phyloP scores from a whole-genome alignment of 2,797 vertebrate genomes.

The Cichlasoma orientale region DNA sequence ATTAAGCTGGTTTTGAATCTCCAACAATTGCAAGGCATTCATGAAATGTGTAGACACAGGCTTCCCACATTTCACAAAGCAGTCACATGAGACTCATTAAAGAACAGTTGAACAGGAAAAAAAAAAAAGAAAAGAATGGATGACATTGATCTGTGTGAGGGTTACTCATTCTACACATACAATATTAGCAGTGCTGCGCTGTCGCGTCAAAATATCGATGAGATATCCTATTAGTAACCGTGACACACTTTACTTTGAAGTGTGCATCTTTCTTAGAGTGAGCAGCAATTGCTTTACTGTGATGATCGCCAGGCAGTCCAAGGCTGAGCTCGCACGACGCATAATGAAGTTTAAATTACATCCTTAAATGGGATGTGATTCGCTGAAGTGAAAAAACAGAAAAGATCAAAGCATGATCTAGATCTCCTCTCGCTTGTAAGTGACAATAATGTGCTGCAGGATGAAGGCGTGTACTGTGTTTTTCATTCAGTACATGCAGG shows the following conservation, averaged over 20 bases:
- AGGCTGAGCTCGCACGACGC: constrained; percentile 66
- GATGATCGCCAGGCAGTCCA: constrained; percentile 67
- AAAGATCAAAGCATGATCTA: constrained; percentile 80
- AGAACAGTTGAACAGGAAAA: constrained; percentile 61
- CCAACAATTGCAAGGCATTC: constrained; percentile 66
- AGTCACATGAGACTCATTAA: constrained; percentile 81
- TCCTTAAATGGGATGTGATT: constrained; percentile 75
- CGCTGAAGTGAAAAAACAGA: constrained; percentile 53
- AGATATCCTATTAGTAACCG: constrained; percentile 55
- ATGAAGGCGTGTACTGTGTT: constrained; percentile 51
- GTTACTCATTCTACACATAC: constrained; percentile 57
- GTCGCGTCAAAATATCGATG: constrained; percentile 67
- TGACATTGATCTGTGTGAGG: constrained; percentile 71
- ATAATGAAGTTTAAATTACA: constrained; percentile 80
- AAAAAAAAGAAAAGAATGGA: constrained; percentile 49
- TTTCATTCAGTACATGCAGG: constrained; percentile 37
- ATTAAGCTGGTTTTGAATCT: constrained; percentile 73
- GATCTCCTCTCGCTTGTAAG: constrained; percentile 62
- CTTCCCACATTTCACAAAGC: constrained; percentile 61
- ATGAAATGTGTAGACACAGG: constrained; percentile 61
- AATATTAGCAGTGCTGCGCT: constrained; percentile 43
- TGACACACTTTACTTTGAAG: constrained; percentile 76
- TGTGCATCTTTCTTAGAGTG: constrained; percentile 60
- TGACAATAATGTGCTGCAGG: constrained; percentile 58
- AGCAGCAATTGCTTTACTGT: constrained; percentile 67